Conservation (phyloP, 2,797 vertebrate species). For the Bradypodion ventrale region DNA sequence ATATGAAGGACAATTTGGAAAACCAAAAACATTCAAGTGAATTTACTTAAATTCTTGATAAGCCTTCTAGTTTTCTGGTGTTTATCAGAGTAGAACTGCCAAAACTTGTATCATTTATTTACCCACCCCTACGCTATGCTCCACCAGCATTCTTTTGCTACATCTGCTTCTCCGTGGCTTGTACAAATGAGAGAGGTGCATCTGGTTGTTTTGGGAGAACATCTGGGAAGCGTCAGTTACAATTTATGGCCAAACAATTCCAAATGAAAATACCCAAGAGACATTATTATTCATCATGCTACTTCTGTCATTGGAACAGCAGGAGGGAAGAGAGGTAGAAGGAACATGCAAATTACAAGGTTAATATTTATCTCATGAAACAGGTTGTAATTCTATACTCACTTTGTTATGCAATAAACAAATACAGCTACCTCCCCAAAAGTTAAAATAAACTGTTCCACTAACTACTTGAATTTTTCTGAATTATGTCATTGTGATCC, state of each 20-base stretch:
- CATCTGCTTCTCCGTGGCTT: fast-evolving
- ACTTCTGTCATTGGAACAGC: background rate
- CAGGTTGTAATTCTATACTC: background rate
- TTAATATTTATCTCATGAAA: background rate
- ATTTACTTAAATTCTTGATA: background rate
- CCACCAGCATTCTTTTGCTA: background rate
- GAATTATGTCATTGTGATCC: background rate
- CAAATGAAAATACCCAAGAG: background rate
- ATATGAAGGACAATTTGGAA: constrained; percentile 18
- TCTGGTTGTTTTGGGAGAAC: constrained; percentile 39
- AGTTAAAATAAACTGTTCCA: constrained; percentile 1
- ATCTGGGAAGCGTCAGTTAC: constrained; percentile 58
- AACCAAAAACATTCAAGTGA: background rate
- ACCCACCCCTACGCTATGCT: background rate
- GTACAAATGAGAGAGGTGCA: constrained; percentile 37
- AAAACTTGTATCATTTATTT: constrained; percentile 10
- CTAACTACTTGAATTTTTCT: constrained; percentile 21
- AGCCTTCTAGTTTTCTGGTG: background rate
- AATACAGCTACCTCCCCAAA: background rate
- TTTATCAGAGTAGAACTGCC: background rate
- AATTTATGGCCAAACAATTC: constrained; percentile 31
- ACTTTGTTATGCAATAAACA: background rate
- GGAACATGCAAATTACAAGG: constrained; percentile 23
- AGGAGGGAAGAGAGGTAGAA: background rate
- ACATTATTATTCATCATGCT: constrained; percentile 40